phyloP scores from a whole-genome alignment of 2,888 invertebrate species.

The Acanthacorydalis orientalis region DNA sequence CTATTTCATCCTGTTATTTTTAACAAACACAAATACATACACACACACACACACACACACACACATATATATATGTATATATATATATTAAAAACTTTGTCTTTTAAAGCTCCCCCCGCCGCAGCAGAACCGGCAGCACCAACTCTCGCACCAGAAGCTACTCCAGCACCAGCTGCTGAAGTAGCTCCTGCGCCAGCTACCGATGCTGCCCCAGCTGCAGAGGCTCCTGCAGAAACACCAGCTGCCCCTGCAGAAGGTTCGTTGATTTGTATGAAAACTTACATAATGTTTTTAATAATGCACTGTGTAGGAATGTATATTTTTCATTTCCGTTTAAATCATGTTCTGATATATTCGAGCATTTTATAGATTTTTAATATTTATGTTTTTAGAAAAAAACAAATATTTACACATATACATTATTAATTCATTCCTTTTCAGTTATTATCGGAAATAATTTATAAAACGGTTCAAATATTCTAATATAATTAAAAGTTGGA shows the following conservation, averaged over 20 bases:
- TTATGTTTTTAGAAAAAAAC: too few species aligned
- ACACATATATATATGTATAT: too few species aligned
- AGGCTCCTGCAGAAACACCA: slow-evolving; percentile 12
- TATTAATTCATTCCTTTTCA: too few species aligned
- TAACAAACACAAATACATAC: not conserved
- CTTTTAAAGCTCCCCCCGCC: not conserved
- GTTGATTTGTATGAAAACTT: not conserved
- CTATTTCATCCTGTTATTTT: too few species aligned
- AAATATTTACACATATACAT: too few species aligned
- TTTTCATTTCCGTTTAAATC: not conserved
- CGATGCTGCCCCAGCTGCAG: slow-evolving; percentile 13
- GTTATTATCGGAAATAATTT: too few species aligned
- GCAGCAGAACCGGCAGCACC: slow-evolving; percentile 20
- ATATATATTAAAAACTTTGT: not conserved
- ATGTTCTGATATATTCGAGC: too few species aligned
- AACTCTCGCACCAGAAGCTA: slow-evolving; percentile 21
- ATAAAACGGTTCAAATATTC: too few species aligned
- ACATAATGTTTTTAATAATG: slow-evolving; percentile 2
- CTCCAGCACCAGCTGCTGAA: slow-evolving; percentile 20
- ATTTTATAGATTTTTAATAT: too few species aligned
- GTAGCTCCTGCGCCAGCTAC: slow-evolving; percentile 22
- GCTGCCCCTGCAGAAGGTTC: slow-evolving; percentile 13
- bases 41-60: too few species aligned
- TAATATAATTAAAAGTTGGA: too few species aligned
- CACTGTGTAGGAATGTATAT: not conserved